Evolutionary conservation across 2,888 invertebrate species (phyloP), one percentile per base, ranked within the genome.

Genomic region (Diplazon laetatorius): DNA sequence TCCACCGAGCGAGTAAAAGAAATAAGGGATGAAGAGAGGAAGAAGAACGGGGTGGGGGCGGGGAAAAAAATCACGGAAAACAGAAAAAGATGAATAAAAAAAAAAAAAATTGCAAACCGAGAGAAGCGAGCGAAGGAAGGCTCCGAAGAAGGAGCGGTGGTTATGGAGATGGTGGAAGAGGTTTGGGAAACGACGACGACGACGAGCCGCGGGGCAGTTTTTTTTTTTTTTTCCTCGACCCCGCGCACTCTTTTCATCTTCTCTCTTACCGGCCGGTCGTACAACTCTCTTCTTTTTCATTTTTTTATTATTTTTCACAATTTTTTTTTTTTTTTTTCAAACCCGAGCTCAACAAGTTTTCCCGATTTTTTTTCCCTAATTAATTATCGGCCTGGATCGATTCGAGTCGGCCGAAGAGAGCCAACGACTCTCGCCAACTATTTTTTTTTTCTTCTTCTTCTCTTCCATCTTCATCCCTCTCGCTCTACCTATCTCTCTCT

Each of bases 271-370:
- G 57, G n/a, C n/a, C n/a, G n/a, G n/a, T 59, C 52, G 52, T n/a
- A 25, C 63, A 78, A 82, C 42, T 69, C 70, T 79, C 69, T 85
- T 84, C 87, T 88, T 88, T 74, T 78, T 80, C 74, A 87, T 85
- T 87, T 87, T 87, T 88, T 88, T 87, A 88, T 88, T 87, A 88
- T 86, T n/a, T n/a, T n/a, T n/a, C n/a, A n/a, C n/a, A n/a, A n/a
- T n/a, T n/a, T n/a, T n/a, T n/a, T n/a, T n/a, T n/a, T n/a, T n/a
- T n/a, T n/a, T n/a, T n/a, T n/a, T n/a, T n/a, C n/a, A n/a, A n/a
- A n/a, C n/a, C n/a, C n/a, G n/a, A n/a, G n/a, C n/a, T n/a, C n/a
- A n/a, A n/a, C n/a, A n/a, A n/a, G n/a, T n/a, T n/a, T n/a, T n/a
- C n/a, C n/a, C n/a, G n/a, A n/a, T n/a, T n/a, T 87, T 88, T 88